Conservation (phyloP, 1,140 invertebrate species). For the Mizuhopecten yessoensis region DNA sequence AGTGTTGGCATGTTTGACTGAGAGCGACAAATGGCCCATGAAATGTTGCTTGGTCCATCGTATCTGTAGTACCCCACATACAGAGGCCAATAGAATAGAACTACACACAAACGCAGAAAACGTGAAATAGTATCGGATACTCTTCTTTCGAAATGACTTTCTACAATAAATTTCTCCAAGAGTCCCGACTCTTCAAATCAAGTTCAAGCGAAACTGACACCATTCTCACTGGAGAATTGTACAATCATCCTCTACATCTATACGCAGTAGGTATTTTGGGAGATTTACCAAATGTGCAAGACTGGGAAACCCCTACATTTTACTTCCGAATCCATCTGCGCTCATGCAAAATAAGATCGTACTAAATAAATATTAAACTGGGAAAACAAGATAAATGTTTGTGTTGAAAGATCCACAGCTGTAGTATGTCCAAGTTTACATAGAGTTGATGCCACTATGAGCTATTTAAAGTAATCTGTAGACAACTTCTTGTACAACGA, state of each 20-base stretch:
- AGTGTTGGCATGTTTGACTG: slow-evolving; percentile 17
- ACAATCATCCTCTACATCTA: background rate
- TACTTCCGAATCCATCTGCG: background rate
- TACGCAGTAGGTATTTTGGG: background rate
- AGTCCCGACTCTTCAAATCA: background rate
- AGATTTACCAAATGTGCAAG: background rate
- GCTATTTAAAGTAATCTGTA: no score
- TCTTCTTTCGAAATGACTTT: background rate
- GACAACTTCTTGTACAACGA: no score
- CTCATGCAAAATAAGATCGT: background rate
- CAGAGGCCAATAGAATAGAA: background rate
- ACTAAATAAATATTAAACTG: no score
- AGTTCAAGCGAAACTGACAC: background rate
- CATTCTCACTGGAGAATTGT: background rate
- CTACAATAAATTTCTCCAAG: background rate
- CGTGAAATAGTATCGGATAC: background rate
- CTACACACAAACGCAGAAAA: background rate
- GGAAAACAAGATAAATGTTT: no score
- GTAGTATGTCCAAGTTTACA: no score
- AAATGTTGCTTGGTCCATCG: background rate
- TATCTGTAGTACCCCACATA: background rate
- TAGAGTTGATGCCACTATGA: no score
- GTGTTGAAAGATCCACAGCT: no score
- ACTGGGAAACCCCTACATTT: background rate
- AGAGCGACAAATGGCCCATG: background rate